Percentiles rank a stretch among this genome's conserved stretches.
phyloP scores from a whole-genome alignment of 2,888 invertebrate genomes.

The Ophion ellenae region DNA sequence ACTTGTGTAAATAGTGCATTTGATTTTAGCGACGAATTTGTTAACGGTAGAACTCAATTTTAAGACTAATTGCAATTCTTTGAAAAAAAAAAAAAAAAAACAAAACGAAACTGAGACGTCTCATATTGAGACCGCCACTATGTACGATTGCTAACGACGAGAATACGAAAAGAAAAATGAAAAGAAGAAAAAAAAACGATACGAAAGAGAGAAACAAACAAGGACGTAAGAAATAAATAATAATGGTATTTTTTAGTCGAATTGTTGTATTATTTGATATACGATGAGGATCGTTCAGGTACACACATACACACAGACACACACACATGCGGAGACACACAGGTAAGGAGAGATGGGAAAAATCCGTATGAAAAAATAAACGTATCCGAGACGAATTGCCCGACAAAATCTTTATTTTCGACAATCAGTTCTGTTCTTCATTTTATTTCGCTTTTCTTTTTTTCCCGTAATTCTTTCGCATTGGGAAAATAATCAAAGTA shows the following conservation, averaged over 20 bases:
- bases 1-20: constrained; percentile 67
- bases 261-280: constrained; percentile 75
- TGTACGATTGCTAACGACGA: constrained; percentile 69
- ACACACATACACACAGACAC: neutral
- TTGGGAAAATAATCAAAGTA: neutral
- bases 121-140: constrained; percentile 80
- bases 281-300: constrained; percentile 46
- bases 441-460: neutral
- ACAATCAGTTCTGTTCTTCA: neutral
- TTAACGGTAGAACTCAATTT: constrained; percentile 73
- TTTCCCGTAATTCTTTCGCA: neutral
- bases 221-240: constrained; percentile 3
- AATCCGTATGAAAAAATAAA: neutral
- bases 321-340: neutral
- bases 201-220: constrained; percentile 5
- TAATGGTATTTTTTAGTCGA: constrained; percentile 78
- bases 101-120: constrained; percentile 73
- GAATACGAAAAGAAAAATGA: constrained; percentile 6
- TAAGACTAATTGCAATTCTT: constrained; percentile 70
- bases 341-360: neutral
- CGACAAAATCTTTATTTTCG: neutral
- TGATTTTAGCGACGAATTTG: constrained; percentile 69
- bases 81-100: constrained; percentile 23
- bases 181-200: constrained; percentile 13
- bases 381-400: neutral